These are phyloP conservation scores for Anas platyrhynchos DNA, from an alignment of 2,113 vertebrate genomes.

Conservation along the genomic window DNA sequence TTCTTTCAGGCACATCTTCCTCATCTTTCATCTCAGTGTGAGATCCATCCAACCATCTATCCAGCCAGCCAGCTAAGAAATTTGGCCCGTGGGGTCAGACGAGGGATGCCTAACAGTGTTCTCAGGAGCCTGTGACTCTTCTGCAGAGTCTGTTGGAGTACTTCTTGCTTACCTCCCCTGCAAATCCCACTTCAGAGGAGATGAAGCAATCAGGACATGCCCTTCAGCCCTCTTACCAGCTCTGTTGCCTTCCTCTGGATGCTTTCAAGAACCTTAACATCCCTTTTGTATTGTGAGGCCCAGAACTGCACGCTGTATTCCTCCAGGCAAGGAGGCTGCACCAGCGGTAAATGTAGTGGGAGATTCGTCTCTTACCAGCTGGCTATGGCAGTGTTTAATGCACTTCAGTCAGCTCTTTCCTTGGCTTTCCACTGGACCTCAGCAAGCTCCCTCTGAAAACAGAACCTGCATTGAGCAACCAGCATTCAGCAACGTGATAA, in stretches of 20 bases:
- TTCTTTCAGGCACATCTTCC: not conserved
- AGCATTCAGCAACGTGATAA: not conserved
- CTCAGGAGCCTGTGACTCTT: not conserved
- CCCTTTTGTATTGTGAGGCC: too few relatives aligned
- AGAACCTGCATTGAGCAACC: not conserved
- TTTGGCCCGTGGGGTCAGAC: too few relatives aligned
- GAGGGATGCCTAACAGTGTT: fast-evolving
- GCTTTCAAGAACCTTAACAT: too few relatives aligned
- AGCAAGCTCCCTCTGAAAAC: not conserved
- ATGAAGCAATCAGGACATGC: too few relatives aligned
- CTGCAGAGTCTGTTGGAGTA: not conserved
- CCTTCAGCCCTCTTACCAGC: too few relatives aligned
- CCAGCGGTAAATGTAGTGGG: too few relatives aligned
- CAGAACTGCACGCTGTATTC: too few relatives aligned
- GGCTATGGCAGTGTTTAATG: too few relatives aligned
- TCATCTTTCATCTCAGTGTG: not conserved
- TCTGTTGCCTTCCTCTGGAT: too few relatives aligned
- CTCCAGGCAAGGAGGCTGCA: too few relatives aligned
- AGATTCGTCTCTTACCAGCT: too few relatives aligned
- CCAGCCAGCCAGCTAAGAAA: too few relatives aligned
- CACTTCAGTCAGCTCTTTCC: not conserved
- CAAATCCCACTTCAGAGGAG: not conserved
- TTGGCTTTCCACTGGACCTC: not conserved
- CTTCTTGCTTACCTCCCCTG: not conserved
- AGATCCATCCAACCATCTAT: not conserved